Percentiles rank a stretch among this genome's conserved stretches.
Evolutionary conservation across 1,140 invertebrate species (phyloP).

Genomic region (Nautilus pompilius): DNA sequence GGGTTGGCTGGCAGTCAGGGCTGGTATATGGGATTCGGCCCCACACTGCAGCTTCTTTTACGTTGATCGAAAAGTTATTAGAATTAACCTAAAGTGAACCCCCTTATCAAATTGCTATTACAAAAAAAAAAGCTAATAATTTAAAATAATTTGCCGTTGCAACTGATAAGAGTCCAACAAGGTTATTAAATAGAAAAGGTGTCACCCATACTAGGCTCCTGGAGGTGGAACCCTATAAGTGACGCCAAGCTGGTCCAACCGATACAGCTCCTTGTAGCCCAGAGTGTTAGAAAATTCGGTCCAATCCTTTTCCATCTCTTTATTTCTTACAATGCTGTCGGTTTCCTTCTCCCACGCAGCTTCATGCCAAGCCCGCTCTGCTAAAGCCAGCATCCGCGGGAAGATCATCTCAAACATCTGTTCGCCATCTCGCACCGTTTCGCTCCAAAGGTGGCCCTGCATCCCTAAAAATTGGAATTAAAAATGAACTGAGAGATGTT

Average conservation of each 20-base stretch:
- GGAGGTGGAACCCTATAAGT: slow-evolving; percentile 30
- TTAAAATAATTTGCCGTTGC: no score
- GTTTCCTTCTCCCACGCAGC: slow-evolving; percentile 21
- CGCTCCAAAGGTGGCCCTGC: slow-evolving; percentile 24
- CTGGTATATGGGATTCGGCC: no score
- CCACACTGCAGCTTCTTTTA: no score
- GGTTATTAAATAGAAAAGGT: no score
- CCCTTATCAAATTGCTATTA: no score
- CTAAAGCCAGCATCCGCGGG: slow-evolving; percentile 27
- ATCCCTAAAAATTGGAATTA: slow-evolving; percentile 24
- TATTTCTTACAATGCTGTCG: not conserved
- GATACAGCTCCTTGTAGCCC: slow-evolving; percentile 28
- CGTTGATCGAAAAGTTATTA: no score
- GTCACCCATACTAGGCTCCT: slow-evolving; percentile 36
- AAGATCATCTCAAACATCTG: slow-evolving; percentile 25
- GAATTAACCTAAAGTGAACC: no score
- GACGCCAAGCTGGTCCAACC: slow-evolving; percentile 26
- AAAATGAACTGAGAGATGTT: no score
- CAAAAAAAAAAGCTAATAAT: no score
- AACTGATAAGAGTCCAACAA: no score
- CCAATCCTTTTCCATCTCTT: slow-evolving; percentile 20
- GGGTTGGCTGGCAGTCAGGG: no score
- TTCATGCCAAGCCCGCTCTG: slow-evolving; percentile 33
- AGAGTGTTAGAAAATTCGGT: slow-evolving; percentile 29
- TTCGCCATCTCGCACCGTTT: slow-evolving; percentile 19